Evolutionary conservation across 2,888 invertebrate species (phyloP), one percentile per base, ranked within the genome.

Genomic region (Athalia rosae): DNA sequence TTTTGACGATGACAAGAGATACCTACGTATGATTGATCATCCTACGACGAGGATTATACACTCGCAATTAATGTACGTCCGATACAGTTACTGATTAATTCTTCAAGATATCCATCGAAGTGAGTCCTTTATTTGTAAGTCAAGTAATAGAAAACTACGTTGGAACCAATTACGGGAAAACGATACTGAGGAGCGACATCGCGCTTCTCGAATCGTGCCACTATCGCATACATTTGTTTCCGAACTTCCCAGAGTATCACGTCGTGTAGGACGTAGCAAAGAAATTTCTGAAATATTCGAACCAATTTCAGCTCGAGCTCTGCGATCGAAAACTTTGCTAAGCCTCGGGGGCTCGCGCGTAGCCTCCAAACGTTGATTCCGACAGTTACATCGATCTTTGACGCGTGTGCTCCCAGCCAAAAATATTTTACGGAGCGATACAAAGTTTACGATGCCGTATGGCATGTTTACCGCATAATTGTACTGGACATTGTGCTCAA

Each of bases 401-500:
- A 71, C 58, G 71, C 58, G 56, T 58, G 50, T 71, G 71, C 13
- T 28, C 28, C 28, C 9, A 56, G 71, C 71, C 56, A 13, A 71
- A 71, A 71, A 71, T 58, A 58, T 71, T 71, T 71, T 45, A 71
- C 58, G 45, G 8, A 45, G 45, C n/a, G 56, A 13, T 11, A 71
- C 28, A 28, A 58, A 71, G 50, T 61, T 62, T 74, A 48, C 61
- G 62, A 62, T 59, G 48, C 45, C 43, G 74, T 61, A 74, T 62
- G 71, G 62, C 74, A 74, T 74, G 74, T 74, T 74, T 74, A 74
- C 77, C 78, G 78, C 77, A 80, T 81, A 82, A 80, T 81, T 81
- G 79, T 81, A 79, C 79, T 74, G 79, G 81, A 71, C 79, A 77
- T 77, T 79, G 77, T 77, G 76, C 76, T 76, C 78, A 77, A 79